phyloP scores from a whole-genome alignment of 2,113 vertebrate genomes.

The Chionodraco myersi region DNA sequence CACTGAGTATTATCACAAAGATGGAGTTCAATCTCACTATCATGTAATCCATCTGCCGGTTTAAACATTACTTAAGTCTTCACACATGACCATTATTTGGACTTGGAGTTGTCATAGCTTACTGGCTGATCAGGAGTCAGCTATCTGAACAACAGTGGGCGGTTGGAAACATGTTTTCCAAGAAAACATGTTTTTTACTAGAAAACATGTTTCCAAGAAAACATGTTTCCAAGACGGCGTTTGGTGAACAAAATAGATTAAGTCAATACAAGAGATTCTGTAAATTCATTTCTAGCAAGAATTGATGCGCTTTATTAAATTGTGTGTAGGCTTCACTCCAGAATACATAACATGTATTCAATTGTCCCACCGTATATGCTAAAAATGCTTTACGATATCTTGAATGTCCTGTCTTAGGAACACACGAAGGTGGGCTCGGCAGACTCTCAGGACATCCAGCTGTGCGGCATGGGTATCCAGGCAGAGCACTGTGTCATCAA shows the following conservation, averaged over 20 bases:
- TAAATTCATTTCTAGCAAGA: not conserved
- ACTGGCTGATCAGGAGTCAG: not conserved
- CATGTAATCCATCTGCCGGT: not conserved
- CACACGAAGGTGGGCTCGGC: slow-evolving; percentile 79
- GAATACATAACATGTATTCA: no score
- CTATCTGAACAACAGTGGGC: not conserved
- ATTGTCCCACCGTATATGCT: not conserved
- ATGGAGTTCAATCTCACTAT: not conserved
- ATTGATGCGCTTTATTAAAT: not conserved
- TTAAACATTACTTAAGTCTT: not conserved
- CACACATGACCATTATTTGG: not conserved
- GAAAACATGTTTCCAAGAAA: not conserved
- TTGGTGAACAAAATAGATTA: not conserved
- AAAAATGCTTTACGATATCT: not conserved
- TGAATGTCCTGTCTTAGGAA: slow-evolving; percentile 48
- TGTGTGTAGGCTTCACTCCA: not conserved
- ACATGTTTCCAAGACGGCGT: not conserved
- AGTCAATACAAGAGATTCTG: not conserved
- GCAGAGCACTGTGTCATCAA: slow-evolving; percentile 95
- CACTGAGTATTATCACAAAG: not conserved
- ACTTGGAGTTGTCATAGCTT: not conserved
- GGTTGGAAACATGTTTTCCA: not conserved
- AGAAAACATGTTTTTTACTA: not conserved
- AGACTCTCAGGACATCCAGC: slow-evolving; percentile 97
- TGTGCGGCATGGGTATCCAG: slow-evolving; percentile 99